These are phyloP conservation scores for Teleogryllus occipitalis DNA, from an alignment of 1,140 invertebrate species.

Conservation along the genomic window DNA sequence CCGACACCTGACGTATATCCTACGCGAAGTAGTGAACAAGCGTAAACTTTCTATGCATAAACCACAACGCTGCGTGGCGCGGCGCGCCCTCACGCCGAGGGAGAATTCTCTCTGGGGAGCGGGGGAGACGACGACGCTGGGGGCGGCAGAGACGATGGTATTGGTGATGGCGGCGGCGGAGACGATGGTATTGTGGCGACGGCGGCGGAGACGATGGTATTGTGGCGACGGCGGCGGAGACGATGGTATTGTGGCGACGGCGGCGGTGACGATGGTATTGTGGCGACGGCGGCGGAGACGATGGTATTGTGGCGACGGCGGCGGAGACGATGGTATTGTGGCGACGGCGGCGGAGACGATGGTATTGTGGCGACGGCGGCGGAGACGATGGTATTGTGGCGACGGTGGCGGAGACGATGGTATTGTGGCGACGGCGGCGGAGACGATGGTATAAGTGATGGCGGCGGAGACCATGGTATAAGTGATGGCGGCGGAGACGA, in stretches of 20 bases:
- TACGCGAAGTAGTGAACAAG: no score
- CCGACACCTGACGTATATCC: no score
- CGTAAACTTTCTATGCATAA: no score
- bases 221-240: not conserved
- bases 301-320: not conserved
- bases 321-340: not conserved
- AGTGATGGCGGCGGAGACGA: not conserved
- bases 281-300: no score
- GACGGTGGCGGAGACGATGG: not conserved
- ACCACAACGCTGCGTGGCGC: no score
- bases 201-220: not conserved
- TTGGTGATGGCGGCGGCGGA: not conserved
- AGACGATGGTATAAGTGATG: no score
- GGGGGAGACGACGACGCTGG: not conserved
- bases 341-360: no score
- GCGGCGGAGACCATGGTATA: no score
- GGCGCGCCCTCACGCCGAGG: no score
- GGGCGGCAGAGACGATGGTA: not conserved
- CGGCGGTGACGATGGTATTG: no score
- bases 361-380: not conserved
- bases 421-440: not conserved
- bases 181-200: not conserved
- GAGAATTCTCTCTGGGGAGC: not conserved
- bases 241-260: not conserved
- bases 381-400: no score